Evolutionary conservation across 2,797 vertebrate species (phyloP).

Genomic region (Melopsittacus undulatus): DNA sequence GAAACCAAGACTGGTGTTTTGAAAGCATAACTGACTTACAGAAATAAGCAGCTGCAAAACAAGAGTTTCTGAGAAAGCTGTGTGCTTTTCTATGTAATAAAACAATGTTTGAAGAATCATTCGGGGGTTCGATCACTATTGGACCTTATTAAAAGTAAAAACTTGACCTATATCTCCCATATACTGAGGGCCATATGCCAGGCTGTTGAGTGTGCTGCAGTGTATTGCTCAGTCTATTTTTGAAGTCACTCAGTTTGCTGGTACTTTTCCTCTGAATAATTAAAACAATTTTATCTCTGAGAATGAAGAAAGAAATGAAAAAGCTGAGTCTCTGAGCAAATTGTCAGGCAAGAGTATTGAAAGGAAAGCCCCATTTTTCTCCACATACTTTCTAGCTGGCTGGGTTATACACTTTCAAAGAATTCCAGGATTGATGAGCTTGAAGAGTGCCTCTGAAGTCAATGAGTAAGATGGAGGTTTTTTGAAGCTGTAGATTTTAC

Average conservation of each 20-base stretch:
- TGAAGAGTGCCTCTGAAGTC: not conserved
- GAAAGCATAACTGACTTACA: not conserved
- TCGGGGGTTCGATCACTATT: not conserved
- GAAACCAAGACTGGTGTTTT: fast-evolving
- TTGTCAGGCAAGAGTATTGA: not conserved
- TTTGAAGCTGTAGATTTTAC: not conserved
- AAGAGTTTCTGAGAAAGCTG: not conserved
- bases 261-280: not conserved
- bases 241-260: not conserved
- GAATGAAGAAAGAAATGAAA: not conserved
- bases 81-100: not conserved
- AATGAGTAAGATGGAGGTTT: not conserved
- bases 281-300: not conserved
- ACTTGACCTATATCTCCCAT: not conserved
- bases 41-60: not conserved
- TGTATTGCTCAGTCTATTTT: not conserved
- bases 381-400: not conserved
- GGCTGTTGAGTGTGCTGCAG: not conserved
- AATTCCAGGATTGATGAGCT: not conserved
- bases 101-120: not conserved
- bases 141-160: not conserved
- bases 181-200: not conserved
- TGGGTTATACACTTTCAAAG: not conserved
- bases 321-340: not conserved
- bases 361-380: not conserved